Evolutionary conservation across 2,888 invertebrate species (phyloP).

Genomic region (Gerris lacustris): DNA sequence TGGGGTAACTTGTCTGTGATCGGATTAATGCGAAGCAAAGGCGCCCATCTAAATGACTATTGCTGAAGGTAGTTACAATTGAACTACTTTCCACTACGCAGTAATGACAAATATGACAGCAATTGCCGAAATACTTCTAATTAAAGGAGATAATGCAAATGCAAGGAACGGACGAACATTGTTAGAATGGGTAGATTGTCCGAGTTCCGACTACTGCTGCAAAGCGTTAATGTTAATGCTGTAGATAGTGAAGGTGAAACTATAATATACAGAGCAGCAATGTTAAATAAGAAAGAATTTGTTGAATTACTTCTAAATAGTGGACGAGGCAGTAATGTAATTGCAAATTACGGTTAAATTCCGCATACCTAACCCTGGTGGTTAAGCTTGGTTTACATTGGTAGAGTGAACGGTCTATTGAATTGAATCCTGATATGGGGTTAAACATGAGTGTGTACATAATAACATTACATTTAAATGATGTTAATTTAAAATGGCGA

Average conservation of each 20-base stretch:
- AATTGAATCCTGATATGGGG: too few species aligned
- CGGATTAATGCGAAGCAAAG: neutral
- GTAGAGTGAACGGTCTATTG: too few species aligned
- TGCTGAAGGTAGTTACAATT: neutral
- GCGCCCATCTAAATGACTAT: neutral
- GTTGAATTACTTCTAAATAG: slow-evolving; percentile 9
- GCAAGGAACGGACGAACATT: neutral
- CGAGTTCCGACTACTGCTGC: neutral
- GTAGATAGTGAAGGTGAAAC: slow-evolving; percentile 15
- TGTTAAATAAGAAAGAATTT: slow-evolving; percentile 5
- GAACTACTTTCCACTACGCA: neutral
- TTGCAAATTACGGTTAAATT: slow-evolving; percentile 5
- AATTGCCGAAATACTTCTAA: neutral
- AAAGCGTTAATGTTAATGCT: neutral
- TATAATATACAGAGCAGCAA: slow-evolving; percentile 13
- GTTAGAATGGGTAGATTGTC: neutral
- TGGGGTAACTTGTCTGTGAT: neutral
- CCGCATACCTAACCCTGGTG: too few species aligned
- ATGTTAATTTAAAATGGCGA: too few species aligned
- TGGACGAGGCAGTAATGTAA: slow-evolving; percentile 6
- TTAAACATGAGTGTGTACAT: too few species aligned
- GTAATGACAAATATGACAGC: neutral
- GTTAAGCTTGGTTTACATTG: too few species aligned
- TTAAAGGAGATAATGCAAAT: neutral
- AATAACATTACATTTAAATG: too few species aligned